These are phyloP conservation scores for Helicoverpa armigera DNA, from an alignment of 1,140 invertebrate genomes.

Conservation along the genomic window DNA sequence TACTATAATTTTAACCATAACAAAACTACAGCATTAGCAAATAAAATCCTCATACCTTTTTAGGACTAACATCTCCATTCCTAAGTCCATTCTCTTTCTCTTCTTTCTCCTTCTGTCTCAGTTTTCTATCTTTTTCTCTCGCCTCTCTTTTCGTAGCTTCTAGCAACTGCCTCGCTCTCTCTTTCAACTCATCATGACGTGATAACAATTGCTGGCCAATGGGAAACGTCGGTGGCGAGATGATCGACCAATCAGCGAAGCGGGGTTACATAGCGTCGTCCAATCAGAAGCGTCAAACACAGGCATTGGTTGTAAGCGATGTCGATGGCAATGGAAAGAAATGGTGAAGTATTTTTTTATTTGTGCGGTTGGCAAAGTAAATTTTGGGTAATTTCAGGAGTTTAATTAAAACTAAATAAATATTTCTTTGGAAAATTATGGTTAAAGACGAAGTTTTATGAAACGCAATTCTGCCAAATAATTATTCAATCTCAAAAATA, in stretches of 20 bases:
- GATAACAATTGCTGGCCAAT: constrained; percentile 89
- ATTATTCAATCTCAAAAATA: no score
- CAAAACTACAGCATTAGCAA: not conserved
- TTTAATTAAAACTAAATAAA: not conserved
- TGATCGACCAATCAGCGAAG: constrained; percentile 61
- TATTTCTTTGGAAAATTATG: not conserved
- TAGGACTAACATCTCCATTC: constrained; percentile 73
- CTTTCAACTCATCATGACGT: constrained; percentile 94
- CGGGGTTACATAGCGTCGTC: constrained; percentile 53
- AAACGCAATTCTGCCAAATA: not conserved
- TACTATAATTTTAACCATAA: not conserved
- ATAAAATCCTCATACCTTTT: constrained; percentile 69
- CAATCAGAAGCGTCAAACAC: constrained; percentile 53
- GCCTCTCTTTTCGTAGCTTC: constrained; percentile 94
- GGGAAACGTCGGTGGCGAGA: constrained; percentile 35
- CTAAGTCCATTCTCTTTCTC: constrained; percentile 72
- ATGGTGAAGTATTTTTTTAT: constrained; percentile 42
- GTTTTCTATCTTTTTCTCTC: constrained; percentile 87
- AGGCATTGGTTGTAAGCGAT: constrained; percentile 54
- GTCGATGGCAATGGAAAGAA: constrained; percentile 64
- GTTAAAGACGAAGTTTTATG: no score
- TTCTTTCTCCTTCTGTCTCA: constrained; percentile 70
- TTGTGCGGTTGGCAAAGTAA: constrained; percentile 22
- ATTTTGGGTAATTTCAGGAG: not conserved
- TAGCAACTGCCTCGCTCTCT: constrained; percentile 95